Percentiles rank a stretch among this genome's conserved stretches.
These are phyloP conservation scores for Heterodera carotae DNA, from an alignment of 1,140 invertebrate genomes.

Conservation along the genomic window DNA sequence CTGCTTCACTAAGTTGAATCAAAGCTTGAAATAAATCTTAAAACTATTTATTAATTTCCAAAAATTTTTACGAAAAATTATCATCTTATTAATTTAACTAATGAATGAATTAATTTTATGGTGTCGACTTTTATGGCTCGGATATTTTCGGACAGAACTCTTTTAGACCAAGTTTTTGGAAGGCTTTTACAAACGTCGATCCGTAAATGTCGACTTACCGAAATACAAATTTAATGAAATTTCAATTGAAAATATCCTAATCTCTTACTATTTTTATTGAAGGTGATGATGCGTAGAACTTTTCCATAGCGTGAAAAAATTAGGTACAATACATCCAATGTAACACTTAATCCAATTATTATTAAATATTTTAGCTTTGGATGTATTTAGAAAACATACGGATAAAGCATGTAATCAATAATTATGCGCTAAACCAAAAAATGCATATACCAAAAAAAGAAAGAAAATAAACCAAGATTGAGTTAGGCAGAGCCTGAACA, in stretches of 20 bases:
- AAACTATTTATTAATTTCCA: slow-evolving; percentile 64
- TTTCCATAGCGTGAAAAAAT: slow-evolving; percentile 97
- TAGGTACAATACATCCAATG: slow-evolving; percentile 90
- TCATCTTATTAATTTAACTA: neutral
- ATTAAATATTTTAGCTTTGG: neutral
- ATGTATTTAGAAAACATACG: slow-evolving; percentile 62
- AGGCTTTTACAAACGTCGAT: too few relatives aligned
- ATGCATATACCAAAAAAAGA: neutral
- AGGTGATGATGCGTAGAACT: slow-evolving; percentile 97
- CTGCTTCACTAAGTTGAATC: slow-evolving; percentile 94
- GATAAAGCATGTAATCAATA: slow-evolving; percentile 96
- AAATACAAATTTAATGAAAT: too few relatives aligned
- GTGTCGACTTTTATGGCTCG: too few relatives aligned
- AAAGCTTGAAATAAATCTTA: slow-evolving; percentile 97
- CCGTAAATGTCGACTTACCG: too few relatives aligned
- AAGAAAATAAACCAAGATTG: slow-evolving; percentile 73
- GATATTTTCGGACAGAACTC: too few relatives aligned
- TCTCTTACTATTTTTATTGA: slow-evolving; percentile 95
- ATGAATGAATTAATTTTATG: slow-evolving; percentile 13
- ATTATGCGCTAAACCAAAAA: slow-evolving; percentile 77
- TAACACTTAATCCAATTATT: slow-evolving; percentile 70
- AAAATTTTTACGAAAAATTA: too few relatives aligned
- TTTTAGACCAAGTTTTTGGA: too few relatives aligned
- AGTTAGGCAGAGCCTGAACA: slow-evolving; percentile 64
- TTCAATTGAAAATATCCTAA: too few relatives aligned